A percentile compares a stretch with the other conserved stretches of the same genome.
These are phyloP conservation scores for Callaeas wilsoni DNA, from an alignment of 2,113 vertebrate genomes.

Conservation along the genomic window DNA sequence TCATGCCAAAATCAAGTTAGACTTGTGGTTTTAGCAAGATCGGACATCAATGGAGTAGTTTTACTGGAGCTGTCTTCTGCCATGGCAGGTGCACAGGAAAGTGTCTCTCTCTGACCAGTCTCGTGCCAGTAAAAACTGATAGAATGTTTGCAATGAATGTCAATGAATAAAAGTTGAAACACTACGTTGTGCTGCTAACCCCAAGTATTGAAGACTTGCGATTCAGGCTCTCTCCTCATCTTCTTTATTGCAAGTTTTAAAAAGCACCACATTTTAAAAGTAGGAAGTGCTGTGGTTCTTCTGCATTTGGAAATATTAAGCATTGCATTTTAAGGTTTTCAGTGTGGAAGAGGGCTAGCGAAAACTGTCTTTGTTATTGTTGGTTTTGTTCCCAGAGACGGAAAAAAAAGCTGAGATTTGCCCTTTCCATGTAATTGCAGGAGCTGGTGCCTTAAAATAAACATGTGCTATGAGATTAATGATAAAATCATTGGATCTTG, in stretches of 20 bases:
- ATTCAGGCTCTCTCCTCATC: neutral
- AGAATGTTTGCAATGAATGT: neutral
- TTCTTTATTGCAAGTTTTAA: neutral
- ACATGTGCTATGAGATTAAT: neutral
- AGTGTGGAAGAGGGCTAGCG: accelerated
- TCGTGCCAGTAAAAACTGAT: neutral
- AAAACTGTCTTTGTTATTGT: neutral
- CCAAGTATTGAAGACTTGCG: neutral
- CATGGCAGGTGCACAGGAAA: neutral
- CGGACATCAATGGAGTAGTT: neutral
- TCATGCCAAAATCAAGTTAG: neutral
- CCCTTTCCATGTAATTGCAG: neutral
- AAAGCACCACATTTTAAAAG: neutral
- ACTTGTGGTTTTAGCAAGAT: neutral
- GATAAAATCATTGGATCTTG: neutral
- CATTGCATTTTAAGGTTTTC: neutral
- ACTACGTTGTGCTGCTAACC: neutral
- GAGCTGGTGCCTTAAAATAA: neutral
- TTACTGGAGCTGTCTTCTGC: neutral
- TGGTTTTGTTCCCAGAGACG: neutral
- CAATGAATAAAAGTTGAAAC: neutral
- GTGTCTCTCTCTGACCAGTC: neutral
- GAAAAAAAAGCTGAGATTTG: neutral
- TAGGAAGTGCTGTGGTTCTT: accelerated
- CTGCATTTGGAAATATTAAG: neutral